Conservation (phyloP, 2,797 vertebrate species). For the Aselliscus stoliczkanus region DNA sequence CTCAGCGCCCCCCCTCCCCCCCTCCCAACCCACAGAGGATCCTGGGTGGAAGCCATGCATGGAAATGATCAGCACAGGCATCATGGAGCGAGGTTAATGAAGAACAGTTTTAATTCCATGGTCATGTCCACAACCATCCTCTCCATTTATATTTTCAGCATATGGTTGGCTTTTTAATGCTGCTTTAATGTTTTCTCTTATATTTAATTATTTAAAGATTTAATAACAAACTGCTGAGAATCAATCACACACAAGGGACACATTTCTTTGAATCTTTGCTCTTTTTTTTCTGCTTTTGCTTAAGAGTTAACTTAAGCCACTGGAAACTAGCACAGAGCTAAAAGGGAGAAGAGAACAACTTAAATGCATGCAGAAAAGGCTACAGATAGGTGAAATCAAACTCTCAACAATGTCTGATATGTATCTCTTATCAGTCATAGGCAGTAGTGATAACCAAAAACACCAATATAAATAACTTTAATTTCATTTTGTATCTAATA, state of each 20-base stretch:
- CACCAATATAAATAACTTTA: constrained; percentile 38
- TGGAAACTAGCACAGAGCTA: constrained; percentile 28
- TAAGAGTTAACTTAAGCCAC: constrained; percentile 57
- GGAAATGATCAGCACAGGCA: not conserved
- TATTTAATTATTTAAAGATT: constrained; percentile 79
- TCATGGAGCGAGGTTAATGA: not conserved
- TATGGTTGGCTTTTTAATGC: constrained; percentile 50
- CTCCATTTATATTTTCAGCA: constrained; percentile 29
- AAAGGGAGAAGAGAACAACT: constrained; percentile 1
- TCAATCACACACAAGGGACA: constrained; percentile 51
- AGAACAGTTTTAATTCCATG: not conserved
- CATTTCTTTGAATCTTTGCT: constrained; percentile 49
- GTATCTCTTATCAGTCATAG: constrained; percentile 54
- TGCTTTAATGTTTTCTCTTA: constrained; percentile 46
- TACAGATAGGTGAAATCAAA: constrained; percentile 72
- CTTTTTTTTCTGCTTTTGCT: not conserved
- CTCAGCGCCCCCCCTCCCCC: not conserved
- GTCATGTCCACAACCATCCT: not conserved
- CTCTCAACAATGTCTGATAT: constrained; percentile 52
- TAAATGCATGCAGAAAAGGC: constrained; percentile 42
- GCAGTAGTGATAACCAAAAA: constrained; percentile 43
- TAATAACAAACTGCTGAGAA: constrained; percentile 71
- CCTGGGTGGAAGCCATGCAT: not conserved
- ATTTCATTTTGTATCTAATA: constrained; percentile 58
- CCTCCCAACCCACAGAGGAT: not conserved